phyloP scores from a whole-genome alignment of 2,113 vertebrate species.

The Menura novaehollandiae region DNA sequence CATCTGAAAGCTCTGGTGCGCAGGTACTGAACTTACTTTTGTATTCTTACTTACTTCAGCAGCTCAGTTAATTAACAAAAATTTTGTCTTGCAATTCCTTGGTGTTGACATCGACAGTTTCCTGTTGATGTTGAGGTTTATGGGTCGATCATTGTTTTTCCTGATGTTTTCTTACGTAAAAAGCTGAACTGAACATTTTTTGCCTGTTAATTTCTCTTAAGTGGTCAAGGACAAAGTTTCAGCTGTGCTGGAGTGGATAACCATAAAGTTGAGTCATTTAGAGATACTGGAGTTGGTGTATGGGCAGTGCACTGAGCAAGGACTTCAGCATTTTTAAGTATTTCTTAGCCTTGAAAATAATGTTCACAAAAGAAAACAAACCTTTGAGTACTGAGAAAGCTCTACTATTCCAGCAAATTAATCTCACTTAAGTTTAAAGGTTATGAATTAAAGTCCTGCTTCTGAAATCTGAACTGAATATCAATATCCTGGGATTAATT shows the following conservation, averaged over 20 bases:
- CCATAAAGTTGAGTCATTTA: neutral
- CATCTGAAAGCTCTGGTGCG: constrained; percentile 80
- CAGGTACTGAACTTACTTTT: constrained; percentile 79
- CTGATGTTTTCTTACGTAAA: neutral
- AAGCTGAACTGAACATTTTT: neutral
- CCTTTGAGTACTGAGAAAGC: neutral
- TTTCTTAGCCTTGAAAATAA: constrained; percentile 11
- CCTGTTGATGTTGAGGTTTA: neutral
- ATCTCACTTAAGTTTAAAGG: constrained; percentile 2
- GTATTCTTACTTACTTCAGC: neutral
- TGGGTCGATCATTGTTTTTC: neutral
- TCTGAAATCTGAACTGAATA: neutral
- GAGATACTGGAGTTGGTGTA: neutral
- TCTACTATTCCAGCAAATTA: neutral
- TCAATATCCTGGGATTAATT: neutral
- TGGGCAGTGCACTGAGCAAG: neutral
- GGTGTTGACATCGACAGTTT: neutral
- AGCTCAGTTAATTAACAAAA: neutral
- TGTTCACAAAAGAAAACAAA: neutral
- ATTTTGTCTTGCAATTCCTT: neutral
- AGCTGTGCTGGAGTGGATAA: neutral
- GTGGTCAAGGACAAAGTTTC: constrained; percentile 7
- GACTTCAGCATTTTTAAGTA: neutral
- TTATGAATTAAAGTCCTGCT: neutral
- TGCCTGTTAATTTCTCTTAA: neutral